phyloP scores from a whole-genome alignment of 1,140 invertebrate genomes.

The Orchestia grillus region DNA sequence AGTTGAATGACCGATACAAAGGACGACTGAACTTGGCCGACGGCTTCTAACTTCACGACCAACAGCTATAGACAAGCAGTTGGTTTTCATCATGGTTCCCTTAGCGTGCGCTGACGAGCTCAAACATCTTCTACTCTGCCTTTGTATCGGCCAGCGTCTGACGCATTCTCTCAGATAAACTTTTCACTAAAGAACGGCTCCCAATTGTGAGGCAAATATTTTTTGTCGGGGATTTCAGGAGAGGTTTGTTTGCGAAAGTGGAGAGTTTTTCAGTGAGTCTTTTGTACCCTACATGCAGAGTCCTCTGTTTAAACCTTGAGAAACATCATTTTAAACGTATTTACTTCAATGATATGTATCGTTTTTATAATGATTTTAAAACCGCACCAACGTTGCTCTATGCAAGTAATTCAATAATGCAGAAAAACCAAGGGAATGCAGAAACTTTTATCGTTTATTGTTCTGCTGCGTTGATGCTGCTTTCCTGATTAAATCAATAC shows the following conservation, averaged over 20 bases:
- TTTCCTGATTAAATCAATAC: neutral
- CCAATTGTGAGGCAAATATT: neutral
- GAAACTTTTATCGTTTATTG: neutral
- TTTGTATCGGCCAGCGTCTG: neutral
- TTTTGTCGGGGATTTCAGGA: neutral
- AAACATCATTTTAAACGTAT: neutral
- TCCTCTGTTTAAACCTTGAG: neutral
- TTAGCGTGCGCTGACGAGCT: conserved; percentile 7
- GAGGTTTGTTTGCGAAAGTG: neutral
- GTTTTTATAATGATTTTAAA: neutral
- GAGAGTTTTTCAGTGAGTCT: neutral
- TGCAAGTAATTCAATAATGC: neutral
- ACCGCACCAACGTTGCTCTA: neutral
- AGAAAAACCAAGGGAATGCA: neutral
- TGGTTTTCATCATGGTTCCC: neutral
- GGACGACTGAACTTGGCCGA: neutral
- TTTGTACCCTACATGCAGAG: neutral
- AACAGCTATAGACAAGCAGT: neutral
- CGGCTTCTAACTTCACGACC: neutral
- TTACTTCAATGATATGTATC: neutral
- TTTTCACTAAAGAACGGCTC: neutral
- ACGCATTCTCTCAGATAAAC: neutral
- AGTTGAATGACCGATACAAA: too few relatives aligned
- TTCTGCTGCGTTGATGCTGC: neutral
- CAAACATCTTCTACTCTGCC: conserved; percentile 12